Percentiles rank a stretch among this genome's conserved stretches.
phyloP scores from a whole-genome alignment of 2,888 invertebrate genomes.

The Mactromeris polynyma region DNA sequence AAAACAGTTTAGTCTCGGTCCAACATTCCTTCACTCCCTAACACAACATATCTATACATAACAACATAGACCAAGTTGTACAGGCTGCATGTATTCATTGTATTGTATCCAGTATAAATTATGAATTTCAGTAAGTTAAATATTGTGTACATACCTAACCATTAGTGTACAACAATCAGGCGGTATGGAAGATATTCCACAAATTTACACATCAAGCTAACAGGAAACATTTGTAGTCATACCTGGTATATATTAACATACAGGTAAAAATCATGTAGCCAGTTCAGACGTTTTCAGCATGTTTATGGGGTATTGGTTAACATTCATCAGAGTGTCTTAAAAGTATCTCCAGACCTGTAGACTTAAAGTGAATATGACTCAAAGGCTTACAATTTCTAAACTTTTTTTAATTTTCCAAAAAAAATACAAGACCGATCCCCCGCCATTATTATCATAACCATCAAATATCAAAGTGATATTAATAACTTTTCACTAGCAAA shows the following conservation, averaged over 20 bases:
- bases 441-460: not conserved
- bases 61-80: not conserved
- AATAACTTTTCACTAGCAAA: not conserved
- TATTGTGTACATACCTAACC: not conserved
- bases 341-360: not conserved
- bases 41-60: not conserved
- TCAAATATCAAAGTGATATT: not conserved
- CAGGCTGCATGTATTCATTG: not conserved
- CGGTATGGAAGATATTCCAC: conserved; percentile 1
- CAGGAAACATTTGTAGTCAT: conserved; percentile 5
- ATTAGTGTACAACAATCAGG: not conserved
- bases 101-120: not conserved
- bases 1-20: not conserved
- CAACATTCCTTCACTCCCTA: not conserved
- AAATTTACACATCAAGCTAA: conserved; percentile 2
- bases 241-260: conserved; percentile 9
- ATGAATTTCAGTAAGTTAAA: not conserved
- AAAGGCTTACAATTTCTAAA: not conserved
- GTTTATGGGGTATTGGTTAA: not conserved
- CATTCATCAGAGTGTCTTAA: not conserved
- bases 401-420: not conserved
- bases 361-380: not conserved
- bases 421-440: not conserved
- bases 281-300: not conserved
- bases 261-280: not conserved